Conservation (phyloP, 2,888 invertebrate genomes). For the Steinernema hermaphroditum region DNA sequence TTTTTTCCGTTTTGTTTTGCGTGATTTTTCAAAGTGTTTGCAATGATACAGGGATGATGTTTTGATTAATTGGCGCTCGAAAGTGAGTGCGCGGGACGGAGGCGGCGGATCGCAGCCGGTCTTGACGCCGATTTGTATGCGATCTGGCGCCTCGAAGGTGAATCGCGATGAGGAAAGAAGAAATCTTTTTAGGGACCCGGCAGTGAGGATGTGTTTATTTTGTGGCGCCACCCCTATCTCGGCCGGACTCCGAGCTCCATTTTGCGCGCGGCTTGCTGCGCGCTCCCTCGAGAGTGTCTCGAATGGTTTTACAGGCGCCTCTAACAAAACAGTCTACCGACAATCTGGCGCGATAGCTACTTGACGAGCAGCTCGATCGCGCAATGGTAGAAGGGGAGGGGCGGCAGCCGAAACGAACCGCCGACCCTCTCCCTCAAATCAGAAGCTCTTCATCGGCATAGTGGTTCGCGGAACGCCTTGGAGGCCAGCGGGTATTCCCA, state of each 20-base stretch:
- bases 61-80: conserved; percentile 22
- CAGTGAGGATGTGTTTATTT: conserved; percentile 26
- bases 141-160: conserved; percentile 20
- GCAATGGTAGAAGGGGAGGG: conserved; percentile 14
- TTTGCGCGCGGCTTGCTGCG: conserved; percentile 1
- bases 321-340: conserved; percentile 31
- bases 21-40: conserved; percentile 9
- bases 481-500: neutral
- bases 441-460: neutral
- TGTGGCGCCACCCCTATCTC: conserved; percentile 25
- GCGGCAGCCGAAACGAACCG: conserved; percentile 3
- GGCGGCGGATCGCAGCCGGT: neutral
- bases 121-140: conserved; percentile 11
- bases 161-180: conserved; percentile 11
- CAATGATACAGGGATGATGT: neutral
- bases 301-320: conserved; percentile 30
- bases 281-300: conserved; percentile 28
- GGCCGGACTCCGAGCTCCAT: conserved; percentile 16
- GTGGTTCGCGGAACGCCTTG: neutral
- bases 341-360: conserved; percentile 31
- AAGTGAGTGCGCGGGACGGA: neutral
- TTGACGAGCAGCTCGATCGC: conserved; percentile 21
- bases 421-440: neutral
- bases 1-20: conserved; percentile 12
- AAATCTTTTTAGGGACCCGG: conserved; percentile 29